These are phyloP conservation scores for Drosophila imparisetae DNA, from an alignment of 2,888 invertebrate species.

Conservation along the genomic window DNA sequence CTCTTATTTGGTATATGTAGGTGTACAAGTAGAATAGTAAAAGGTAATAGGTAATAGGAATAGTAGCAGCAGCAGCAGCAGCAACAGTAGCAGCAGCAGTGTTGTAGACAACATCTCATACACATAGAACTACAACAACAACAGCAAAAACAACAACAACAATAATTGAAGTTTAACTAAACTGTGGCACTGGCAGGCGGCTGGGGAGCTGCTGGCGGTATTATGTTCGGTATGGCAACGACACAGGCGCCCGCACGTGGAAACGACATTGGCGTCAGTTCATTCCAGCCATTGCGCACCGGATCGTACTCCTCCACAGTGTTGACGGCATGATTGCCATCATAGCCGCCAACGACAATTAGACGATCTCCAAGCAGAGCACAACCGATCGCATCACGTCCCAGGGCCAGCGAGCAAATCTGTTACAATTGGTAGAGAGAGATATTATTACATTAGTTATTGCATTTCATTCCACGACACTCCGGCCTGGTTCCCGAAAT, in stretches of 20 bases:
- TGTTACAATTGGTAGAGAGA: constrained; percentile 30
- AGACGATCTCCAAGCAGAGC: constrained; percentile 92
- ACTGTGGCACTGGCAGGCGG: constrained; percentile 83
- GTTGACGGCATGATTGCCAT: constrained; percentile 94
- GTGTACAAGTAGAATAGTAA: constrained; percentile 6
- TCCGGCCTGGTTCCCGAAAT: neutral
- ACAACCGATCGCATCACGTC: constrained; percentile 95
- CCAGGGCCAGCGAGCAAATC: constrained; percentile 92
- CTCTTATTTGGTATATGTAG: constrained; percentile 3
- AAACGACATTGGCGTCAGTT: constrained; percentile 91
- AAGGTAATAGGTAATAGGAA: constrained; percentile 30
- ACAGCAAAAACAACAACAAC: constrained; percentile 37
- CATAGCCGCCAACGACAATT: constrained; percentile 94
- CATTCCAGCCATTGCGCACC: constrained; percentile 91
- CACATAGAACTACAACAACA: constrained; percentile 32
- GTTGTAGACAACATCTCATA: constrained; percentile 35
- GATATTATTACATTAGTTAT: neutral
- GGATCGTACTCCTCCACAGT: constrained; percentile 96
- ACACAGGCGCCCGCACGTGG: constrained; percentile 96
- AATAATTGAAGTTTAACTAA: constrained; percentile 78
- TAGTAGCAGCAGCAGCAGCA: constrained; percentile 42
- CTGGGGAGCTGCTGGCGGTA: constrained; percentile 82
- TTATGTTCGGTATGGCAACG: constrained; percentile 87
- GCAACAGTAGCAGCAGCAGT: constrained; percentile 16
- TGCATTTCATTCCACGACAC: neutral